Evolutionary conservation across 1,140 invertebrate species (phyloP), one percentile per base, ranked within the genome.

Genomic region (Lineus longissimus): DNA sequence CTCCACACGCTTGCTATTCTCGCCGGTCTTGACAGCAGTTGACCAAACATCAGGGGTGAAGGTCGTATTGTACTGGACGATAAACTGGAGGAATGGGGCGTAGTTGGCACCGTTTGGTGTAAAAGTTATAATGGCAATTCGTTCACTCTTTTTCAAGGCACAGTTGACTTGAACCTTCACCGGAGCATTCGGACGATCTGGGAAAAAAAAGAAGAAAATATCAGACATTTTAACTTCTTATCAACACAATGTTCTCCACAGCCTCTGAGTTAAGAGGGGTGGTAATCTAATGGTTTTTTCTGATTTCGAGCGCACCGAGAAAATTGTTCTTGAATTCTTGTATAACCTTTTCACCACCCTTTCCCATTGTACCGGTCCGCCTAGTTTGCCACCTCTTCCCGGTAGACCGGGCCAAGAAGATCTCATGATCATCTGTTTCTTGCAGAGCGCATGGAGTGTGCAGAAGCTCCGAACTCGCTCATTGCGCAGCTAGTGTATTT

Each of bases 41-140:
- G n/a, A 89, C 96, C 97, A 99, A 0, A 88, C 87, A 78, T 95
- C 94, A 0, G 93, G 93, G 15, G 91, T 92, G 77, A 97, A 97
- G 36, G 88, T 90, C 0, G 96, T 99, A 76, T 98, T 97, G 76
- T 91, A 92, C 78, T 98, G 91, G 63, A 99, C 91, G 4, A 88
- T 89, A 78, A 91, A 99, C 67, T 90, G 88, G 2, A 94, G 85
- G 72, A 99, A 96, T 4, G 95, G 93, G 2, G 95, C 90, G 69
- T 95, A 88, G 83, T 98, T 97, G 77, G 97, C 95, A 51, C 65
- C 94, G 90, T 86, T 89, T 89, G 6, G 94, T 88, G 71, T 98
- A 66, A 86, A 84, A 9, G 95, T 85, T 1, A 86, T 91, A 63
- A 90, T 88, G 54, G 85, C 85, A 13, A 85, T 84, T 63, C 86